phyloP scores from a whole-genome alignment of 2,888 invertebrate genomes.

The Taenaris catops region DNA sequence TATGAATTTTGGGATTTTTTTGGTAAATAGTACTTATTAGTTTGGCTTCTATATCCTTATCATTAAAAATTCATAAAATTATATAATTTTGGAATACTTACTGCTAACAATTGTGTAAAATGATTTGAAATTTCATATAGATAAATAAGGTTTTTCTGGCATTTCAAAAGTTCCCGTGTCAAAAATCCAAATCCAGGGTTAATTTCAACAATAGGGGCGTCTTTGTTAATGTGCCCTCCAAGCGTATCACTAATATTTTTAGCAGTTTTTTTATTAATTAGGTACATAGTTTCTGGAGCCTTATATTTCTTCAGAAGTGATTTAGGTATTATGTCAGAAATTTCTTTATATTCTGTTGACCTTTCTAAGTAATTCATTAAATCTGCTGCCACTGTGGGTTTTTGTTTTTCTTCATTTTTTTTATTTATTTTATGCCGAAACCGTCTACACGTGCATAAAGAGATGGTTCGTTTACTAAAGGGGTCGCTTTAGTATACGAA shows the following conservation, averaged over 20 bases:
- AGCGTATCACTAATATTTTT: conserved; percentile 50
- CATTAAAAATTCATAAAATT: background rate
- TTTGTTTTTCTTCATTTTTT: conserved; percentile 37
- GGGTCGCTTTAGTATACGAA: no score
- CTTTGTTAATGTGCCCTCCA: conserved; percentile 38
- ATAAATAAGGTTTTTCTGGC: conserved; percentile 69
- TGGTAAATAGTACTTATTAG: no score
- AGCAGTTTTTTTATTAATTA: conserved; percentile 61
- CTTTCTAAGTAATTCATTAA: conserved; percentile 52
- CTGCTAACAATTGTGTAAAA: conserved; percentile 66
- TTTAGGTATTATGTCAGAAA: conserved; percentile 53
- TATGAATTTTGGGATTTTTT: no score
- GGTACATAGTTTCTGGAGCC: conserved; percentile 56
- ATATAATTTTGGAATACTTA: conserved; percentile 35
- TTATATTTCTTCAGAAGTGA: conserved; percentile 55
- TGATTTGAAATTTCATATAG: conserved; percentile 78
- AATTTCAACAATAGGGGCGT: conserved; percentile 80
- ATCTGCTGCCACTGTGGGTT: conserved; percentile 45
- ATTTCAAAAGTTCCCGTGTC: conserved; percentile 78
- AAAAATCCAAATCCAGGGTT: conserved; percentile 85
- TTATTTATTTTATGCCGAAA: conserved; percentile 39
- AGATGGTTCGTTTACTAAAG: no score
- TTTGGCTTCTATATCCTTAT: background rate
- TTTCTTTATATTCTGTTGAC: conserved; percentile 40
- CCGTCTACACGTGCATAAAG: no score